A percentile compares a stretch with the other conserved stretches of the same genome.
Conservation (phyloP, 2,113 vertebrate species). For the Sapajus apella region DNA sequence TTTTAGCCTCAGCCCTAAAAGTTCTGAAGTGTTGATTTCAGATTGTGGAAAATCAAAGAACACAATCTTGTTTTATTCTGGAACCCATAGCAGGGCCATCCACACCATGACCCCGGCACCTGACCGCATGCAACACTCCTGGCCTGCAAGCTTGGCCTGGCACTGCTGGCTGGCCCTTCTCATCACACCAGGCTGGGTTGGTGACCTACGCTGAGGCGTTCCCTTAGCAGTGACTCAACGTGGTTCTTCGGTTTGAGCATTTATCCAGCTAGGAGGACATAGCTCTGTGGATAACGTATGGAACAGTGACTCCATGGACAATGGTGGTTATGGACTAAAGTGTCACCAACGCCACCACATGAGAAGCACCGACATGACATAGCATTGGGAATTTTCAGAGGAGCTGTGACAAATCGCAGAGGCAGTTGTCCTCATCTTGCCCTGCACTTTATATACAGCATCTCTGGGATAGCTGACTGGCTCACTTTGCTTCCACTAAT, state of each 20-base stretch:
- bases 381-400: not conserved
- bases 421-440: accelerated
- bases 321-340: not conserved
- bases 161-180: accelerated
- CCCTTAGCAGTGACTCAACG: accelerated
- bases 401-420: too few relatives aligned
- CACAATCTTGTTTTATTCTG: not conserved
- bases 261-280: not conserved
- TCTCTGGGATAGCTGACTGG: accelerated
- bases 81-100: not conserved
- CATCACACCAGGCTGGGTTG: accelerated
- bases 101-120: accelerated
- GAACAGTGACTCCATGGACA: too few relatives aligned
- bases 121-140: accelerated
- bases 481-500: accelerated
- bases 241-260: not conserved
- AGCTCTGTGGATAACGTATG: not conserved
- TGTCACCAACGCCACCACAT: not conserved
- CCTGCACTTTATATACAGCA: not conserved
- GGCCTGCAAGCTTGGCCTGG: accelerated
- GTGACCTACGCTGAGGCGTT: accelerated
- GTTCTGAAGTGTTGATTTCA: not conserved
- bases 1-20: not conserved
- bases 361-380: accelerated
- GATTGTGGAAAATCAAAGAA: not conserved